Percentiles rank a stretch among this genome's conserved stretches.
Conservation (phyloP, 2,888 invertebrate genomes). For the Pelosia muscerda region DNA sequence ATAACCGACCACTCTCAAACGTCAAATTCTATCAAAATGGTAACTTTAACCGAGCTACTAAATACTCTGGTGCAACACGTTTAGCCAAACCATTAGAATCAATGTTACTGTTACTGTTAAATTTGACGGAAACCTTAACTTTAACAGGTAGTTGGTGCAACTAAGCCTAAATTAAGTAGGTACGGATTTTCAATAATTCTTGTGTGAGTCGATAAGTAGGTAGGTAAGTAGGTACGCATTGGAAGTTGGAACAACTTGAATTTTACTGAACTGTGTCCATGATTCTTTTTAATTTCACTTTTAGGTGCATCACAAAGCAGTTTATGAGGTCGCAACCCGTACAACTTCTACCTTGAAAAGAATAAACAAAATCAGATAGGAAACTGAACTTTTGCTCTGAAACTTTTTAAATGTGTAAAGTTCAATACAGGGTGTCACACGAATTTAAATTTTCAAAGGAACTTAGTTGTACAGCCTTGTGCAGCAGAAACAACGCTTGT, state of each 20-base stretch:
- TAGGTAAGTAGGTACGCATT: too few species aligned
- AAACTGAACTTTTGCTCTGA: conserved; percentile 41
- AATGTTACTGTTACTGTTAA: too few species aligned
- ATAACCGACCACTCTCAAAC: too few species aligned
- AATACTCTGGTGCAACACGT: too few species aligned
- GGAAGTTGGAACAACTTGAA: conserved; percentile 19
- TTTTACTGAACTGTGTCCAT: conserved; percentile 37
- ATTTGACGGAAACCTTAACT: too few species aligned
- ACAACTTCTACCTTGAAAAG: conserved; percentile 48
- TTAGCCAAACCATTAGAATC: too few species aligned
- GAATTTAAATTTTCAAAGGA: conserved; percentile 31
- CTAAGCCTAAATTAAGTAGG: too few species aligned
- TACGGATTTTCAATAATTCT: too few species aligned
- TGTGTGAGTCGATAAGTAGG: too few species aligned
- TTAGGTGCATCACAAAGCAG: conserved; percentile 58
- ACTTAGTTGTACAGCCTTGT: conserved; percentile 7
- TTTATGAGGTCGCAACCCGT: conserved; percentile 53
- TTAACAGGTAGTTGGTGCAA: too few species aligned
- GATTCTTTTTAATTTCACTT: conserved; percentile 41
- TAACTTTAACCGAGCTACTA: too few species aligned
- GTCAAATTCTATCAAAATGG: too few species aligned
- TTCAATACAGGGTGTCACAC: conserved; percentile 31
- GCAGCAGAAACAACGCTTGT: neutral
- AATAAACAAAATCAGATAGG: conserved; percentile 52
- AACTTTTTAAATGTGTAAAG: conserved; percentile 46